Base-by-base conservation (phyloP, 2,888 invertebrate species). In the Eilema griseolum region DNA sequence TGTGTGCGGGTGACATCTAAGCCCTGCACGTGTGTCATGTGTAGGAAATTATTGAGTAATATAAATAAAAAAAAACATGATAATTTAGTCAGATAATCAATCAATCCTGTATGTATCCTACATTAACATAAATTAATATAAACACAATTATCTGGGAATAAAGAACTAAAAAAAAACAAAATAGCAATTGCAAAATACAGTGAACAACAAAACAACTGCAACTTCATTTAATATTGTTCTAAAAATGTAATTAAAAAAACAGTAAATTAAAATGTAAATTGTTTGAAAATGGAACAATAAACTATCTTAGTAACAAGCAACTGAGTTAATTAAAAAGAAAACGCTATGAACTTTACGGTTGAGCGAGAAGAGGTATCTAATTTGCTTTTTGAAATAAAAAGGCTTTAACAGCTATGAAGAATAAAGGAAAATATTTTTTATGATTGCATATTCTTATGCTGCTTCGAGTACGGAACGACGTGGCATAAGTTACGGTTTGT, bases 271-370 rank as follows among this genome's bases (percentile, higher is more conserved):
- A 60, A n/a, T 24, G n/a, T 62, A 68, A 71, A 79, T 31, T 70
- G 28, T 14, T 46, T 61, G 46, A 56, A 41, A 59, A 52, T 60
- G 26, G 1, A 66, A 28, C 24, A 78, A 72, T 73, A 70, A 72
- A 74, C 57, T 63, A 69, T 56, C 52, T 68, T 31, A 70, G 57
- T 61, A 62, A 41, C 52, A 60, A 66, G 56, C 37, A 69, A 56
- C 65, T 41, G 57, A 66, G 65, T 73, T 75, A 77, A 80, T 80
- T 79, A 77, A 70, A 79, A 66, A 46, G 31, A 67, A 69, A 70
- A 78, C 69, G 67, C 61, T 69, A 52, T 52, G 61, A 59, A 69
- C 33, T 33, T 59, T 23, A 52, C 69, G 66, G 73, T 73, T 70
- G 67, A 69, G 46, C 41, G 52, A 61, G 70, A 79, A 77, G 67